Evolutionary conservation across 2,113 vertebrate species (phyloP).

Genomic region (Tonatia bakeri): DNA sequence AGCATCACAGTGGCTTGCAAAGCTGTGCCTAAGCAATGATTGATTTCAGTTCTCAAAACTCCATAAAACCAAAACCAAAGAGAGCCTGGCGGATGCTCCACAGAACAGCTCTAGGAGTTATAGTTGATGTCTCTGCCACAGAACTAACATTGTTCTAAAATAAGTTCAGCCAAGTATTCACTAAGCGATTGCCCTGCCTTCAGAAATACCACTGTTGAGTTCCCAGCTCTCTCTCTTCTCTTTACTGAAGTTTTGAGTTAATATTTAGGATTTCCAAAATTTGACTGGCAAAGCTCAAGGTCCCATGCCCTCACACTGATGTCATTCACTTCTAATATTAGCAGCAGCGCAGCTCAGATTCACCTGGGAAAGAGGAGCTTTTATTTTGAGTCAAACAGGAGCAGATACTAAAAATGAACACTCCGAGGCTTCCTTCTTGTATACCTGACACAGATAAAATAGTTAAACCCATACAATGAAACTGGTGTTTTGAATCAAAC

Average conservation of each 20-base stretch:
- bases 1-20: not conserved
- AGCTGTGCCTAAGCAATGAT: not conserved
- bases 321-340: conserved; percentile 67
- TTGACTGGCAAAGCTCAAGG: conserved; percentile 44
- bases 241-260: not conserved
- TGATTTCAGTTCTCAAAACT: not conserved
- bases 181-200: not conserved
- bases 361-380: conserved; percentile 43
- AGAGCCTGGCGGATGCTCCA: not conserved
- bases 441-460: conserved; percentile 47
- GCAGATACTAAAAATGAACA: conserved; percentile 64
- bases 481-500: not conserved
- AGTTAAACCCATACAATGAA: not conserved
- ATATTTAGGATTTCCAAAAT: conserved; percentile 41
- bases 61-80: not conserved
- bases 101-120: not conserved
- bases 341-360: conserved; percentile 8
- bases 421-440: conserved; percentile 41
- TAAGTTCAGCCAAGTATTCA: not conserved
- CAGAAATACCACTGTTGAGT: not conserved
- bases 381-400: conserved; percentile 65
- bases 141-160: not conserved
- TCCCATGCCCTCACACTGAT: not conserved
- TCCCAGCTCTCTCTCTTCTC: not conserved
- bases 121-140: not conserved